Base-by-base conservation (phyloP, 2,888 invertebrate genomes). In the Lypha dubia region DNA sequence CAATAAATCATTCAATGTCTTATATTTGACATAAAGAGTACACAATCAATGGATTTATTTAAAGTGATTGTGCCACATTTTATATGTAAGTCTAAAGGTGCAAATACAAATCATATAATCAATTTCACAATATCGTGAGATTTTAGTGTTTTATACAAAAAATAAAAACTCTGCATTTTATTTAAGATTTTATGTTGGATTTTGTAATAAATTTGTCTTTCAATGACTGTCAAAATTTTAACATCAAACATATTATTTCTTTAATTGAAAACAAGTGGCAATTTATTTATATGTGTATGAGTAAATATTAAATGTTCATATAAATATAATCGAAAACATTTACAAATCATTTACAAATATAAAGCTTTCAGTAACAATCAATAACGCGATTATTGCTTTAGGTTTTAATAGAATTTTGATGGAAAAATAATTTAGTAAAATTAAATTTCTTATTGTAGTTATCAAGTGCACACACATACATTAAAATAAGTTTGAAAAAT, bases 1-100 rank as follows among this genome's bases (percentile, higher is more conserved):
- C 35, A 24, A 83, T 81, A 51, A 82, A 84, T 86, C 77, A 77
- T 70, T 70, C 38, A 60, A 15, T 44, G 73, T 74, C 63, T 15
- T 49, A 20, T 22, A 24, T 22, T 22, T 44, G 28, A 24, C 24
- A 70, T 35, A 24, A n/a, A 56, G 51, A 51, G 49, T 67, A 20
- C 4, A 51, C 4, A 51, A 17, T 17, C 1, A 51, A 41, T 38
- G 7, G 24, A 22, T 46, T 46, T 65, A 11, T n/a, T 44, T 20
- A 0, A 41, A 9, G 15, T 41, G 32, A 9, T 38, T 51, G 11
- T 44, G 3, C n/a, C 20, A 53, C 17, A 32, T 56, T 22, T 41
- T 38, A 13, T 15, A 0, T 17, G 28, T 13, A 0, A 13, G 28
- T 13, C 1, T n/a, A n/a, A 32, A 56, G 35, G 22, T 62, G 9